Evolutionary conservation across 2,113 vertebrate species (phyloP), one percentile per base, ranked within the genome.

Genomic region (Siniperca knerii): DNA sequence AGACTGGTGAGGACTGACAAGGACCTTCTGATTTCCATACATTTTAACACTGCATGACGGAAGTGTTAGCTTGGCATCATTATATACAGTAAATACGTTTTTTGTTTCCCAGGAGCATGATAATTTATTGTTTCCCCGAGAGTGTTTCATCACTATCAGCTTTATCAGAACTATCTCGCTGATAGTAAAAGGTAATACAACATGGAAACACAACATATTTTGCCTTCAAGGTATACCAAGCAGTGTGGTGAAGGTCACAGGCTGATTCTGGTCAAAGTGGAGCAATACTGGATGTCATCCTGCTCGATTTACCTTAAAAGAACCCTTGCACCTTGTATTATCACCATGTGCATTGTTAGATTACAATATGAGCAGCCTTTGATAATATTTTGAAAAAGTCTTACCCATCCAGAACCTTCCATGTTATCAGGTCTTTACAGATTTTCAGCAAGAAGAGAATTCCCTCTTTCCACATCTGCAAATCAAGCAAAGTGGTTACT

Each of bases 331-430:
- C 62, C 23, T 48, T 64, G 10, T 46, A 10, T 55, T 42, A 60
- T 66, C 44, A 70, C 62, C 74, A 67, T 77, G 48, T 77, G 40
- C 40, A 81, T 12, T 48, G 61, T 73, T 73, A 77, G 20, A 86
- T 83, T 69, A 84, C 64, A 88, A 79, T 37, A 86, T 67, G 72
- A 76, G 80, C 84, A 92, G 76, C 90, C 89, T 90, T 83, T 42
- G 75, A 88, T 77, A 92, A 93, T 93, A 93, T 94, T 92, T 93
- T 87, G 90, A 93, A 93, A 88, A 91, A 89, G 84, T 96, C 97
- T 99, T 98, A 99, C 97, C 98, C 97, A 97, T 97, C 96, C 97
- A 98, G 97, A 96, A 97, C 96, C 96, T 96, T 96, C 96, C 96
- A 93, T 95, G 92, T 96, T 96, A 97, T 97, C 95, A 96, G 96